Evolutionary conservation across 2,797 vertebrate species (phyloP), one percentile per base, ranked within the genome.

Genomic region (Sebastes diaconus): DNA sequence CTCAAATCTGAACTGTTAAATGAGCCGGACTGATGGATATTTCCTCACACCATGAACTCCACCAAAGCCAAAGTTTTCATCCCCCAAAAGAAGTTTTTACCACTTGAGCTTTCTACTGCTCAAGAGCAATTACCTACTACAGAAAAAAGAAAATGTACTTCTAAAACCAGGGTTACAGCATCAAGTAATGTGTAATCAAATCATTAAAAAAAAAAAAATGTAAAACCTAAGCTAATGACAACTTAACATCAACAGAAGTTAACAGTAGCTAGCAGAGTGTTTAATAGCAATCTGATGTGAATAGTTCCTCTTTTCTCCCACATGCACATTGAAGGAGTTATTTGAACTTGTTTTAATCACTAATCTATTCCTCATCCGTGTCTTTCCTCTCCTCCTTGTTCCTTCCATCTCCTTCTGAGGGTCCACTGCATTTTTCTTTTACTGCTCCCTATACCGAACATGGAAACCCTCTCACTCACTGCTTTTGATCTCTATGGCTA

Each of bases 401-500:
- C 7, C 20, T 14, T 71, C 25, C 4, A 10, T 72, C 11, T 3
- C 60, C 4, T 71, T 64, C 25, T 66, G 9, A 73, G 50, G n/a
- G 22, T 70, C 16, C 14, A 36, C 11, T 24, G 18, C 57, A 42
- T 63, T 66, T 71, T 36, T 52, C 5, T 59, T 81, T 74, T 18
- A 42, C 18, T 34, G 20, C 34, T 42, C 34, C 22, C 16, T 4
- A 52, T 8, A 63, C 3, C 69, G 10, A 77, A 81, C 30, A 25
- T 42, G 36, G 12, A 67, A 59, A 61, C 18, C 46, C 10, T 73
- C 42, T 72, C 68, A 12, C 42, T 72, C 68, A 8, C 36, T 71
- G 59, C 60, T 68, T 88, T 77, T 77, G 32, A 85, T 68, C 73
- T 73, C 29, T 27, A 12, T 6, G 8, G n/a, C 60, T 36, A 68